Conservation (phyloP, 2,888 invertebrate genomes). For the Mechanitis messenoides region DNA sequence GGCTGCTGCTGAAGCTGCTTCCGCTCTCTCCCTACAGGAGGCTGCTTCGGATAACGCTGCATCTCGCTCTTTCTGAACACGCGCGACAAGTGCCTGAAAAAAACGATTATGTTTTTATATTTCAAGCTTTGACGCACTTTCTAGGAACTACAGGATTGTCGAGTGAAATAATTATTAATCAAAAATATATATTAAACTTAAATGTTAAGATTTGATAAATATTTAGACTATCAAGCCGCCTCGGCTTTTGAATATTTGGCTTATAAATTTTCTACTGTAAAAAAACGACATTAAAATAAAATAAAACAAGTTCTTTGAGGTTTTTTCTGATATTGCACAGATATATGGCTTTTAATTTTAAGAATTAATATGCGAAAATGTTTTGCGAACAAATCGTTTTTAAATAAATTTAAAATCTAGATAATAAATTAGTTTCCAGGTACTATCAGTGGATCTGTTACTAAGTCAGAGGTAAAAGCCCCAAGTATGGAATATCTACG, state of each 20-base stretch:
- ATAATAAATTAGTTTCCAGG: conserved; percentile 8
- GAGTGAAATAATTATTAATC: conserved; percentile 3
- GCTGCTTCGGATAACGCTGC: conserved; percentile 87
- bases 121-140: neutral
- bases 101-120: neutral
- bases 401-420: neutral
- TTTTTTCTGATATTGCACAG: too few species aligned
- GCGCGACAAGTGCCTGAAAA: conserved; percentile 81
- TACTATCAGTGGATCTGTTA: conserved; percentile 11
- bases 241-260: too few species aligned
- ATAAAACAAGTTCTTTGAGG: too few species aligned
- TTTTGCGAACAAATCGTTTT: too few species aligned
- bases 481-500: too few species aligned
- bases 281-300: too few species aligned
- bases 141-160: neutral
- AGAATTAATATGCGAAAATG: too few species aligned
- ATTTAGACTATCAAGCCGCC: too few species aligned
- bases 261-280: too few species aligned
- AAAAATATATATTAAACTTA: too few species aligned
- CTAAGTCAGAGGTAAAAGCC: conserved; percentile 7
- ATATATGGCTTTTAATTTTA: too few species aligned
- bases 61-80: conserved; percentile 93
- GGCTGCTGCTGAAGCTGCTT: conserved; percentile 87
- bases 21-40: conserved; percentile 87
- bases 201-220: too few species aligned